Evolutionary conservation across 1,140 invertebrate genomes (phyloP), one percentile per base, ranked within the genome.

Genomic region (Pogonomyrmex californicus): DNA sequence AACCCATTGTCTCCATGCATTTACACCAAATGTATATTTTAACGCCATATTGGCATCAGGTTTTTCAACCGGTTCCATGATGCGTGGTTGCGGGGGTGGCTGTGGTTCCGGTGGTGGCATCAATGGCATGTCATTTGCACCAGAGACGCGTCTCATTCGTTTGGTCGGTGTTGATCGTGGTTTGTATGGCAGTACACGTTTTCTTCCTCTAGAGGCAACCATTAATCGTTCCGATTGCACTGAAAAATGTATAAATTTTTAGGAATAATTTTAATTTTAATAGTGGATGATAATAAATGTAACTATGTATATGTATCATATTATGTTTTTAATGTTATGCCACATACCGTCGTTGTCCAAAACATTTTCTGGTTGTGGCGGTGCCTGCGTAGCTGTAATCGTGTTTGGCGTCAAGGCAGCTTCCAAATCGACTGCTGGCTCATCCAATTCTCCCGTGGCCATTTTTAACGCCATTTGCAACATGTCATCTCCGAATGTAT

Each of bases 401-500:
- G 97, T 98, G 88, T 96, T 97, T 0, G 97, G 96, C 0, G 97
- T 97, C 93, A 98, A 96, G 30, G 97, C 97, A 23, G 97, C 96
- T 93, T 98, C 97, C 41, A 98, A 93, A 95, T 98, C 97, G 51
- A 97, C 97, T 38, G 97, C 97, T 76, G 97, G 96, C 86, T 97
- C 97, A 76, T 98, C 97, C 86, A 98, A 96, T 92, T 98, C 97
- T 7, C 95, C 95, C 1, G 97, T 97, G 36, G 98, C 98, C 97
- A 98, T 98, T 94, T 98, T 97, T 1, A 98, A 93, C 6, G 98
- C 98, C 96, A 98, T 98, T 95, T 98, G 98, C 1, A 98, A 94
- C 96, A 98, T 97, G 92, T 98, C 98, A 85, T 98, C 98, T 7
- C 97, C 97, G 89, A 98, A 98, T 0, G 97, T 96, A 90, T 97